Conservation (phyloP, 2,797 vertebrate genomes). For the Neomorphus geoffroyi region DNA sequence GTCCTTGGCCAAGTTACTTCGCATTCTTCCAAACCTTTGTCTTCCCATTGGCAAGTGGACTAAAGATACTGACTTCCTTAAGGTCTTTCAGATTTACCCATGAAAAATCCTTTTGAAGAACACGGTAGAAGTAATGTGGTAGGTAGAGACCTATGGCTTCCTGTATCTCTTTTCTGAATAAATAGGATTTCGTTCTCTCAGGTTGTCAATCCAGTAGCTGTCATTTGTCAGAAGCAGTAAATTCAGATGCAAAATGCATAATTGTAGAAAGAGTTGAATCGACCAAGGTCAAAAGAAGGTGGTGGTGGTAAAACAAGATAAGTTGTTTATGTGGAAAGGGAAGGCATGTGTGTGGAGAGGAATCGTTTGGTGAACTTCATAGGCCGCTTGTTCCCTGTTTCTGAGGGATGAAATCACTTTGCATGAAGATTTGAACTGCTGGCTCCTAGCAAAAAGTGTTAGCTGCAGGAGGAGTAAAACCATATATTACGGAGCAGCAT, state of each 20-base stretch:
- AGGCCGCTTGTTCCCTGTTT: slow-evolving; percentile 1
- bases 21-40: background rate
- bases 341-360: background rate
- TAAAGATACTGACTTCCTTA: background rate
- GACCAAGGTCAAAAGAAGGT: slow-evolving; percentile 14
- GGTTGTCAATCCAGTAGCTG: slow-evolving; percentile 50
- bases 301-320: background rate
- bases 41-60: background rate
- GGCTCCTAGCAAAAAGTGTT: slow-evolving; percentile 69
- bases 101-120: background rate
- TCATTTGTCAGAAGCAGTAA: slow-evolving; percentile 54
- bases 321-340: background rate
- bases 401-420: slow-evolving; percentile 65
- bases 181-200: slow-evolving; percentile 36
- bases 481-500: slow-evolving; percentile 61
- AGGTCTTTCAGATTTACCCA: background rate
- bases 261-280: slow-evolving; percentile 9
- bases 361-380: slow-evolving; percentile 5
- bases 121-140: background rate
- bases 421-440: slow-evolving; percentile 68
- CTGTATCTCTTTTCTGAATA: slow-evolving; percentile 23
- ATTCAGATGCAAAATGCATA: slow-evolving; percentile 38
- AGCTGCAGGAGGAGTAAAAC: slow-evolving; percentile 61
- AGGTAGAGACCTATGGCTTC: background rate
- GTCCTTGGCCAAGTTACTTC: background rate